These are phyloP conservation scores for Metridium senile DNA, from an alignment of 92 coral and sea anemone species.

Conservation along the genomic window DNA sequence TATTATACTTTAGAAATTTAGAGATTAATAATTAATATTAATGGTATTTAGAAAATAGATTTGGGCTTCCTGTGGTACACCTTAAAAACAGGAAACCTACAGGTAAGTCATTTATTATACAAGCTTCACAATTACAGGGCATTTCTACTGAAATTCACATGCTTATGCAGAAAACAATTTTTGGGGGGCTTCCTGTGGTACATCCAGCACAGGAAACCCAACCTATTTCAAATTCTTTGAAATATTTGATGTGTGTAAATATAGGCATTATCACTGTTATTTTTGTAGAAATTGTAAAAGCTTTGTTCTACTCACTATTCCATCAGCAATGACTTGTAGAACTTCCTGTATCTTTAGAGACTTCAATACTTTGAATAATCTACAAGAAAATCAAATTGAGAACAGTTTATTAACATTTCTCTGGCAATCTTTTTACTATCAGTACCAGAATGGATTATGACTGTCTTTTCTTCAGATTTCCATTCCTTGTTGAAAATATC, in stretches of 20 bases:
- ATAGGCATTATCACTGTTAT: not conserved
- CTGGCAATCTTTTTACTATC: too few relatives aligned
- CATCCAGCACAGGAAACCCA: not conserved
- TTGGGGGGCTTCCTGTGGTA: not conserved
- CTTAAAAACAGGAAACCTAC: not conserved
- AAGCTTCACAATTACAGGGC: too few relatives aligned
- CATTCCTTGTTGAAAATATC: too few relatives aligned
- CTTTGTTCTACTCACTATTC: conserved; percentile 64
- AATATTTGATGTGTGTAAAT: too few relatives aligned
- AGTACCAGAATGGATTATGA: too few relatives aligned
- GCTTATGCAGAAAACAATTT: too few relatives aligned
- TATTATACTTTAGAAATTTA: not conserved
- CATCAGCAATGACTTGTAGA: conserved; percentile 84
- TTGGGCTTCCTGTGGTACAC: not conserved
- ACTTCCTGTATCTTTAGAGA: conserved; percentile 82
- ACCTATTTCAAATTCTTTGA: too few relatives aligned
- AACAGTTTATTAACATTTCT: not conserved
- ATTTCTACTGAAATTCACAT: too few relatives aligned
- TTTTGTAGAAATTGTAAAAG: not conserved
- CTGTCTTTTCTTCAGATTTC: too few relatives aligned
- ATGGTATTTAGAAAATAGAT: too few relatives aligned
- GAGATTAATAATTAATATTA: too few relatives aligned
- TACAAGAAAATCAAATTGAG: conserved; percentile 11
- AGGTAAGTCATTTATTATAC: too few relatives aligned
- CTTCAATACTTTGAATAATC: conserved; percentile 90